Percentiles rank a stretch among this genome's conserved stretches.
Evolutionary conservation across 2,797 vertebrate species (phyloP).

Genomic region (Myotis daubentonii): DNA sequence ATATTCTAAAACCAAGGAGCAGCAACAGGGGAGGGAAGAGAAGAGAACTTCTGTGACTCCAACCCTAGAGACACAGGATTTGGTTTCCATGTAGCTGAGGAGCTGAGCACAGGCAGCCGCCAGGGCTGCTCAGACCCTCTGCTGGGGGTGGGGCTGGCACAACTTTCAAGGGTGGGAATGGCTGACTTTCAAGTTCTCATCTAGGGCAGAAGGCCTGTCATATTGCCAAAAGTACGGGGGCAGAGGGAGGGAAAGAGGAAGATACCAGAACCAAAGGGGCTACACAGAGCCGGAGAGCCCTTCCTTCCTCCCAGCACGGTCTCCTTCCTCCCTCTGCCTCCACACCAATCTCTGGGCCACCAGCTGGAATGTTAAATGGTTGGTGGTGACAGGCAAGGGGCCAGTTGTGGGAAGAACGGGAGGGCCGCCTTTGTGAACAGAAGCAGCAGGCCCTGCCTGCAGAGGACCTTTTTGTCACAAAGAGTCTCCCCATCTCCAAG

Average conservation of each 20-base stretch:
- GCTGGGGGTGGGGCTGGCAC: not conserved
- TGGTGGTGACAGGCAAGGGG: not conserved
- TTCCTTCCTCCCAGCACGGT: not conserved
- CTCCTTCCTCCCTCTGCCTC: conserved; percentile 39
- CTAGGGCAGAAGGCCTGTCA: not conserved
- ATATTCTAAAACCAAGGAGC: conserved; percentile 84
- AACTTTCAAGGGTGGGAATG: not conserved
- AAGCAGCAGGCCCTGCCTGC: not conserved
- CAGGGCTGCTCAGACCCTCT: conserved; percentile 35
- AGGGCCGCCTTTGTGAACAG: not conserved
- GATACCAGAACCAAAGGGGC: not conserved
- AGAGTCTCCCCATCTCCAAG: not conserved
- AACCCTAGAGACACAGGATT: conserved; percentile 78
- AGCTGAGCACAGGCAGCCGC: conserved; percentile 50
- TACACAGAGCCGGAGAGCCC: not conserved
- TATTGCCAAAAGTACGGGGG: not conserved
- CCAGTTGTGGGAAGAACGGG: not conserved
- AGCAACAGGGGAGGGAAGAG: conserved; percentile 65
- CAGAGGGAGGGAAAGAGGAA: not conserved
- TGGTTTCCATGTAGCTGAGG: conserved; percentile 65
- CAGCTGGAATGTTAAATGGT: conserved; percentile 52
- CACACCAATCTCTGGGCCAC: not conserved
- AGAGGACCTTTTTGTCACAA: not conserved
- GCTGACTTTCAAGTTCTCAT: not conserved
- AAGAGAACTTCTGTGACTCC: conserved; percentile 71